Conservation (phyloP, 1,140 invertebrate species). For the Drosophila sproati region DNA sequence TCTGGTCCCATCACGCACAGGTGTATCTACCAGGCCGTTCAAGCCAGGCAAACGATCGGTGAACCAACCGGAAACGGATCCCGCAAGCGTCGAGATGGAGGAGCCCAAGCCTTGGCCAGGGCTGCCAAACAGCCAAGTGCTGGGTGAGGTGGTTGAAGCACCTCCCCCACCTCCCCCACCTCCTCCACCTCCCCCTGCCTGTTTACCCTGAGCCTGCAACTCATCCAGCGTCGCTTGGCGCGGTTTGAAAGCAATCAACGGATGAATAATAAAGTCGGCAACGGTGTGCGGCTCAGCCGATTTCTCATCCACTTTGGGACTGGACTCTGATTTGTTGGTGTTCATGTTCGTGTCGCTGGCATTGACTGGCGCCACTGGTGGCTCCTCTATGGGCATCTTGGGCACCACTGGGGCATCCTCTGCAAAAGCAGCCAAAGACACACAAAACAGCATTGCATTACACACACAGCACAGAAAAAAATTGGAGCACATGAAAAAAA, state of each 20-base stretch:
- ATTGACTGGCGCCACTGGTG: slow-evolving; percentile 28
- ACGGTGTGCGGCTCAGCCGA: slow-evolving; percentile 64
- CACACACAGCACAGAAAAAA: slow-evolving; percentile 43
- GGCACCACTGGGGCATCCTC: slow-evolving; percentile 50
- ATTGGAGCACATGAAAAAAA: slow-evolving; percentile 41
- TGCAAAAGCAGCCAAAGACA: not conserved
- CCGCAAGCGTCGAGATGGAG: slow-evolving; percentile 71
- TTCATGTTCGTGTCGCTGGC: not conserved
- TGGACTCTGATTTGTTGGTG: not conserved
- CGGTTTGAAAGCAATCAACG: slow-evolving; percentile 78
- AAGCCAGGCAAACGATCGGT: slow-evolving; percentile 68
- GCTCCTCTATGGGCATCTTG: slow-evolving; percentile 68
- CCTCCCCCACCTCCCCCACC: not conserved
- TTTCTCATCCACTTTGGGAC: slow-evolving; percentile 19
- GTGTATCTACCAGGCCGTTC: slow-evolving; percentile 66
- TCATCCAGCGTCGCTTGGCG: slow-evolving; percentile 56
- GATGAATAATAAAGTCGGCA: slow-evolving; percentile 80
- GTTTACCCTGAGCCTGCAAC: slow-evolving; percentile 64
- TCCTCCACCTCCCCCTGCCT: slow-evolving; percentile 40
- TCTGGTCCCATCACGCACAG: slow-evolving; percentile 54
- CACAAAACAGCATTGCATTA: not conserved
- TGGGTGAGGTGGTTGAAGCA: slow-evolving; percentile 30
- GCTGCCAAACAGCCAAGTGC: slow-evolving; percentile 73
- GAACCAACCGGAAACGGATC: slow-evolving; percentile 79
- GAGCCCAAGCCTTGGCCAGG: slow-evolving; percentile 71